Conservation (phyloP, 1,140 invertebrate species). For the Zaprionus gabonicus region DNA sequence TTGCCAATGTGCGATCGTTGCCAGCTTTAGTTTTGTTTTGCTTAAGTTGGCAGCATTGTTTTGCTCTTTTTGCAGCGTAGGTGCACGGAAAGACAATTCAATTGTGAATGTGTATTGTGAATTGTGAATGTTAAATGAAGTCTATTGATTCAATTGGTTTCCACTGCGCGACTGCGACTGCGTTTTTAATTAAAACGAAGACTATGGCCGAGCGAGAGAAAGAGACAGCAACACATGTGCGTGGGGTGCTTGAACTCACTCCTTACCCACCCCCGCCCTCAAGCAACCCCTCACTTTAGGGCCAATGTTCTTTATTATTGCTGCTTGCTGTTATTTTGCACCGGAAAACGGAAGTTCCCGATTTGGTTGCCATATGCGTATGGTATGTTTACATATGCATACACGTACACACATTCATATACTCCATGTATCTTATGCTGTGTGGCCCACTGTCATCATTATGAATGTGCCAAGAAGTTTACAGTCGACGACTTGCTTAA, state of each 20-base stretch:
- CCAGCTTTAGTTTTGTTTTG: constrained; percentile 10
- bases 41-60: constrained; percentile 33
- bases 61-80: constrained; percentile 32
- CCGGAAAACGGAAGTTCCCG: constrained; percentile 6
- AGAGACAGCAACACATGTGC: constrained; percentile 19
- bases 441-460: constrained; percentile 52
- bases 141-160: constrained; percentile 73
- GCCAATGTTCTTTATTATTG: constrained; percentile 29
- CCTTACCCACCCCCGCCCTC: background rate
- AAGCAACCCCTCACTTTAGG: constrained; percentile 18
- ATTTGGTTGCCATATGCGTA: constrained; percentile 11
- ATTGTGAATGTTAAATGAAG: constrained; percentile 53
- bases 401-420: constrained; percentile 36
- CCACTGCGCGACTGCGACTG: constrained; percentile 54
- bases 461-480: constrained; percentile 52
- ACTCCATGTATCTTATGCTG: constrained; percentile 56
- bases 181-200: constrained; percentile 70
- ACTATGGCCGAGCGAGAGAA: background rate
- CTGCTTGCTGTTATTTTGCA: constrained; percentile 25
- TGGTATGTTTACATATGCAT: constrained; percentile 1
- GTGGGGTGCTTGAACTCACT: constrained; percentile 56
- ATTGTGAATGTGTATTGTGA: constrained; percentile 44
- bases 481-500: constrained; percentile 24
- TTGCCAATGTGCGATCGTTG: background rate
- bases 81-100: constrained; percentile 47